phyloP scores from a whole-genome alignment of 2,888 invertebrate species.

The Apamea epomidion region DNA sequence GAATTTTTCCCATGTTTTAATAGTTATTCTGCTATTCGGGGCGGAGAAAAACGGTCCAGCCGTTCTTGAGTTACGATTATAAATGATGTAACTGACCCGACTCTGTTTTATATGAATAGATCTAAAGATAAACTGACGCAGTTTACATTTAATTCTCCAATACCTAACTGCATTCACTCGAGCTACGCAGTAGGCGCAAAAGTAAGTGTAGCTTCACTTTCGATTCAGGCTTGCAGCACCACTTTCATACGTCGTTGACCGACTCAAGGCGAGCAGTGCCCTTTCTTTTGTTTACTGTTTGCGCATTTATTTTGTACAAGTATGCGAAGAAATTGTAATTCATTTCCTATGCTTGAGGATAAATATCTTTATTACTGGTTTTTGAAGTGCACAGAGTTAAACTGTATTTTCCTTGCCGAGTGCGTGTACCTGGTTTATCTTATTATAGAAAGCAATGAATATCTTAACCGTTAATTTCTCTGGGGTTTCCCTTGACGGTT shows the following conservation, averaged over 20 bases:
- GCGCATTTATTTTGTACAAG: constrained; percentile 7
- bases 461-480: background rate
- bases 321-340: constrained; percentile 29
- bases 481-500: background rate
- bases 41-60: too few species aligned
- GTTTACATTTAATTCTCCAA: background rate
- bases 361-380: constrained; percentile 4
- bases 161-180: constrained; percentile 30
- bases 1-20: too few species aligned
- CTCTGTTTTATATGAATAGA: too few species aligned
- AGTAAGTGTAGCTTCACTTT: constrained; percentile 49
- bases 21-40: too few species aligned
- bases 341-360: constrained; percentile 14
- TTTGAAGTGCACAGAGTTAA: background rate
- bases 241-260: constrained; percentile 55
- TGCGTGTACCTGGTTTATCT: background rate
- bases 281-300: constrained; percentile 49
- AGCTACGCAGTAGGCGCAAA: constrained; percentile 26
- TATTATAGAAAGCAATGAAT: background rate
- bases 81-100: too few species aligned
- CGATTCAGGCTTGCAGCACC: constrained; percentile 36
- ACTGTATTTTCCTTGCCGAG: background rate
- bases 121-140: background rate
- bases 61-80: too few species aligned
- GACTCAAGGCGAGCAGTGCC: constrained; percentile 37